A percentile compares a stretch with the other conserved stretches of the same genome.
Evolutionary conservation across 2,797 vertebrate genomes (phyloP).

Genomic region (Petrocephalus sullivani): DNA sequence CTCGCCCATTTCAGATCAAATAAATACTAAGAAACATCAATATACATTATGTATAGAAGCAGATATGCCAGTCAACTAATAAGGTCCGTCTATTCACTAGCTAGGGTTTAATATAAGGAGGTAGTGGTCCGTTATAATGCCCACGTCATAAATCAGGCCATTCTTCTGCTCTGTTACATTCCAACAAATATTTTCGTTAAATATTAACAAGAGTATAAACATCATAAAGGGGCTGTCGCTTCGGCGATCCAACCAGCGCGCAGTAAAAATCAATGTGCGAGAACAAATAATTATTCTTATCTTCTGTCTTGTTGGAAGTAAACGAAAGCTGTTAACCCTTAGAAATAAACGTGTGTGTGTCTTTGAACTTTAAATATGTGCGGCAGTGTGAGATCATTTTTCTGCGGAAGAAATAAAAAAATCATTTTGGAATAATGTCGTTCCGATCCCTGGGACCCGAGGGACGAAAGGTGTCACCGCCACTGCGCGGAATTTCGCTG

Average conservation of each 20-base stretch:
- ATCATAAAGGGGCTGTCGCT: constrained; percentile 8
- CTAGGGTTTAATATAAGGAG: neutral
- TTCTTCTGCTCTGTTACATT: constrained; percentile 23
- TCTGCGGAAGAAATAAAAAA: neutral
- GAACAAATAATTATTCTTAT: constrained; percentile 1
- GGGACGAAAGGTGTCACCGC: neutral
- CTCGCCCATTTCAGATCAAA: neutral
- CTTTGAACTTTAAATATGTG: neutral
- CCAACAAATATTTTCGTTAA: constrained; percentile 25
- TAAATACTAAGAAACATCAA: neutral
- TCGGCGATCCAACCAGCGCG: neutral
- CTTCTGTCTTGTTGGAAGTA: constrained; percentile 21
- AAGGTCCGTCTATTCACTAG: neutral
- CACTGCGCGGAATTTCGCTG: neutral
- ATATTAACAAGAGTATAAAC: constrained; percentile 23
- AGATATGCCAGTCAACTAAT: neutral
- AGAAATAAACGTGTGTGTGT: neutral
- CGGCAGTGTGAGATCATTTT: too few relatives aligned
- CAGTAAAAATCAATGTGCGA: neutral
- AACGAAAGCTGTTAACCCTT: neutral
- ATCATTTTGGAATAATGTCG: neutral
- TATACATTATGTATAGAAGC: neutral
- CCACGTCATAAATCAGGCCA: constrained; percentile 25
- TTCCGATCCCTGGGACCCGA: neutral
- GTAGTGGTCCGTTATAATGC: constrained; percentile 2